Conservation (phyloP, 2,113 vertebrate genomes). For the Trachemys scripta region DNA sequence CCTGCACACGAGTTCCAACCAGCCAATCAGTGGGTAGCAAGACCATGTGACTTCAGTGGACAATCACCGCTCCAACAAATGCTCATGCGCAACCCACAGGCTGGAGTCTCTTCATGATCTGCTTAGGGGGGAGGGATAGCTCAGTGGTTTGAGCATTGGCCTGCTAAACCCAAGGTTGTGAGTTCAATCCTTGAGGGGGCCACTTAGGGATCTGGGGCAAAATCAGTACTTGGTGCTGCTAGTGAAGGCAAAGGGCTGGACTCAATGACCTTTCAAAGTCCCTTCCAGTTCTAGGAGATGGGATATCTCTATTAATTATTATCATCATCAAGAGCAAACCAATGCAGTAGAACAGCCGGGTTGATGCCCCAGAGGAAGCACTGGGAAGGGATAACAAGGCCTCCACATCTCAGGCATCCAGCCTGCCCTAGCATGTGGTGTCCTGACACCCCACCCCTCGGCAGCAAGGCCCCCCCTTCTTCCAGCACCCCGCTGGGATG, state of each 20-base stretch:
- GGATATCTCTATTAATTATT: too few relatives aligned
- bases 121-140: too few relatives aligned
- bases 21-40: neutral
- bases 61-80: neutral
- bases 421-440: neutral
- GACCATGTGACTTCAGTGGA: neutral
- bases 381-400: neutral
- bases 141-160: too few relatives aligned
- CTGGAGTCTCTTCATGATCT: neutral
- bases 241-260: too few relatives aligned
- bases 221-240: too few relatives aligned
- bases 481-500: neutral
- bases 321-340: neutral
- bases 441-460: neutral
- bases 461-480: neutral
- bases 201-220: too few relatives aligned
- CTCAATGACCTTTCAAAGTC: too few relatives aligned
- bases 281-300: too few relatives aligned
- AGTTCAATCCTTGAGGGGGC: too few relatives aligned
- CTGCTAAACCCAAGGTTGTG: too few relatives aligned
- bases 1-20: too few relatives aligned
- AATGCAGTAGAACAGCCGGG: too few relatives aligned
- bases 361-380: neutral
- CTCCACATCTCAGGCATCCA: neutral
- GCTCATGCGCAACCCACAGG: neutral